These are phyloP conservation scores for Zoanthus solanderi DNA, from an alignment of 92 coral and sea anemone species.

Conservation along the genomic window DNA sequence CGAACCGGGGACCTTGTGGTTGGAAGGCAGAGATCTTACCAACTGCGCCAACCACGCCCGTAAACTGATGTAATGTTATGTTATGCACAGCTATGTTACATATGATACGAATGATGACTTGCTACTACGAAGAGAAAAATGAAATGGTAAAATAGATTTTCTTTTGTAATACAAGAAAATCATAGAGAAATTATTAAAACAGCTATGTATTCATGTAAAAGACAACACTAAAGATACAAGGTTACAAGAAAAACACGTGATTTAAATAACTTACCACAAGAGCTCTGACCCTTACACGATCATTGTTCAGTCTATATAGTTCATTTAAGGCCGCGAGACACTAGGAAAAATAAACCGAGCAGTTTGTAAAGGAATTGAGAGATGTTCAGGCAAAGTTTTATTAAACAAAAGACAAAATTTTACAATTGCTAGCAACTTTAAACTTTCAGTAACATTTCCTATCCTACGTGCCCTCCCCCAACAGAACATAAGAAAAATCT, in stretches of 20 bases:
- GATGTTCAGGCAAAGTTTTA: not conserved
- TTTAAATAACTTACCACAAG: conserved; percentile 83
- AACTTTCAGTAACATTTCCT: no score
- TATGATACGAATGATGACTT: no score
- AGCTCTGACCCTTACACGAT: conserved; percentile 87
- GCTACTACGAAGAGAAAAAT: no score
- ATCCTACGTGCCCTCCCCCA: not conserved
- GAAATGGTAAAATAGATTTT: no score
- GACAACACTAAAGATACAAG: not conserved
- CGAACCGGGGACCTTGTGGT: no score
- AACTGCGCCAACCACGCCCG: no score
- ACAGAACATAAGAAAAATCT: not conserved
- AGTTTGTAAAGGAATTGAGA: not conserved
- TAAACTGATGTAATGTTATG: no score
- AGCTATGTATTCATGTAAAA: not conserved
- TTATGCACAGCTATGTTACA: no score
- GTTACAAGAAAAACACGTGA: not conserved
- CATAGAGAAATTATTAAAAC: not conserved
- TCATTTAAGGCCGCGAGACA: conserved; percentile 83
- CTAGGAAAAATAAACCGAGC: conserved; percentile 47
- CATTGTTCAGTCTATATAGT: conserved; percentile 79
- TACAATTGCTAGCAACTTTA: not conserved
- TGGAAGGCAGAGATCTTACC: no score
- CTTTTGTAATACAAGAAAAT: not conserved
- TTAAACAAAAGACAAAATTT: not conserved